These are phyloP conservation scores for Criorhina ranunculi DNA, from an alignment of 2,888 invertebrate genomes.

Conservation along the genomic window DNA sequence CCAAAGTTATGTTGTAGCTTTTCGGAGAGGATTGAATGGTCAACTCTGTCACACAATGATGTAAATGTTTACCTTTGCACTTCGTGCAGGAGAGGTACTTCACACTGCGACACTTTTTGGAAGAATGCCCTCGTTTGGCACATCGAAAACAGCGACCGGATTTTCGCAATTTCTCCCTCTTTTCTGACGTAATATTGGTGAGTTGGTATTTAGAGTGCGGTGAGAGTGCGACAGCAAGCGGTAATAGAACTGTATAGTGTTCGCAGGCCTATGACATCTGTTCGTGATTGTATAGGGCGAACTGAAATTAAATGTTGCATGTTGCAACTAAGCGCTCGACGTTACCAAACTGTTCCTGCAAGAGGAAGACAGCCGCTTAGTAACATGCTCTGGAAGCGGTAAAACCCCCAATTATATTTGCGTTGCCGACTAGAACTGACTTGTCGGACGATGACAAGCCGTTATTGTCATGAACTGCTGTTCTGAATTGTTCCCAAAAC, in stretches of 20 bases:
- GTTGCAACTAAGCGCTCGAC: not conserved
- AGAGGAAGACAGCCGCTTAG: too few species aligned
- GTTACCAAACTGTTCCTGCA: too few species aligned
- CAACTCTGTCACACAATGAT: slow-evolving; percentile 34
- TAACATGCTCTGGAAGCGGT: too few species aligned
- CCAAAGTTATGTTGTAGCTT: too few species aligned
- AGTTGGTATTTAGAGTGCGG: slow-evolving; percentile 26
- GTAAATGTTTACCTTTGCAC: slow-evolving; percentile 36
- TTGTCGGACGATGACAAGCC: too few species aligned
- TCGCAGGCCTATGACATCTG: not conserved
- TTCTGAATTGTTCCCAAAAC: too few species aligned
- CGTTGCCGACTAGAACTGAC: too few species aligned
- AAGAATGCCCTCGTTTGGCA: slow-evolving; percentile 32
- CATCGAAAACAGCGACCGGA: slow-evolving; percentile 35
- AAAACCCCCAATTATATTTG: too few species aligned
- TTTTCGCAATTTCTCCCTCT: slow-evolving; percentile 43
- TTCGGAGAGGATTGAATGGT: too few species aligned
- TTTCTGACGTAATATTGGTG: slow-evolving; percentile 31
- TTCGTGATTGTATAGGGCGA: not conserved
- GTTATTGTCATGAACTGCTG: too few species aligned
- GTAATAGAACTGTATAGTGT: not conserved
- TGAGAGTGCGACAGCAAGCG: slow-evolving; percentile 3
- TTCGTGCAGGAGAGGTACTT: slow-evolving; percentile 35
- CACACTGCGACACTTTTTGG: slow-evolving; percentile 39
- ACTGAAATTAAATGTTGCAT: slow-evolving; percentile 12